Percentiles rank a stretch among this genome's conserved stretches.
Evolutionary conservation across 30 jellyfish, hydroid and myxozoan genomes (phyloP).

Genomic region (Turritopsis rubra): DNA sequence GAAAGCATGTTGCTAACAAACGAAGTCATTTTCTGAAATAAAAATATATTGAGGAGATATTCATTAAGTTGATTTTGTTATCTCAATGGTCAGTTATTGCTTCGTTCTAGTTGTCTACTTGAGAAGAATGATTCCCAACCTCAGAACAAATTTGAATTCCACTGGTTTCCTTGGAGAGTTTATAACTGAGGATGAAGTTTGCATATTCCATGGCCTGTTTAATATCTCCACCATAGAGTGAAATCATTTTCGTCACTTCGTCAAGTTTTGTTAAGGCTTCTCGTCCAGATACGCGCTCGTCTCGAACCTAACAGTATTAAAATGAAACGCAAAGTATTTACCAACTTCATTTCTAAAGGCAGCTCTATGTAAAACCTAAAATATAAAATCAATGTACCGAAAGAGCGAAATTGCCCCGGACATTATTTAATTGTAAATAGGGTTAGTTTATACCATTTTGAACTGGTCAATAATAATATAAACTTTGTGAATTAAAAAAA

Average conservation of each 20-base stretch:
- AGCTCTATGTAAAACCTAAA: too few species aligned
- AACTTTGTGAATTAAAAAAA: too few species aligned
- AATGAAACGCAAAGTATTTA: too few species aligned
- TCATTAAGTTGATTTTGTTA: not conserved
- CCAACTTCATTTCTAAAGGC: too few species aligned
- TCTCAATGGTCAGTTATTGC: too few species aligned
- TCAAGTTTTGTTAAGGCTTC: not conserved
- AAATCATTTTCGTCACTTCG: not conserved
- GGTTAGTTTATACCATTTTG: too few species aligned
- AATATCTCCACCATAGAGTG: slow-evolving; percentile 58
- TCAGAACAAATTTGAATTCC: slow-evolving; percentile 29
- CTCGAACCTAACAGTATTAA: not conserved
- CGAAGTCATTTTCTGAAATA: slow-evolving; percentile 28
- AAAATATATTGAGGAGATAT: not conserved
- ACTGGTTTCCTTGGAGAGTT: slow-evolving; percentile 2
- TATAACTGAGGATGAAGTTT: slow-evolving; percentile 12
- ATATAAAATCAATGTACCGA: too few species aligned
- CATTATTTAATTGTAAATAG: too few species aligned
- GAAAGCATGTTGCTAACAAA: slow-evolving; percentile 46
- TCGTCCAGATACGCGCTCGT: not conserved
- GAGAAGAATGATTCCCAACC: not conserved
- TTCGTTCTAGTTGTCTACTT: too few species aligned
- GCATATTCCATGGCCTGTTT: slow-evolving; percentile 26
- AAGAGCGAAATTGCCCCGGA: too few species aligned
- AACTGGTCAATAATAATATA: too few species aligned